phyloP scores from a whole-genome alignment of 2,797 vertebrate genomes.

The Cygnus olor region DNA sequence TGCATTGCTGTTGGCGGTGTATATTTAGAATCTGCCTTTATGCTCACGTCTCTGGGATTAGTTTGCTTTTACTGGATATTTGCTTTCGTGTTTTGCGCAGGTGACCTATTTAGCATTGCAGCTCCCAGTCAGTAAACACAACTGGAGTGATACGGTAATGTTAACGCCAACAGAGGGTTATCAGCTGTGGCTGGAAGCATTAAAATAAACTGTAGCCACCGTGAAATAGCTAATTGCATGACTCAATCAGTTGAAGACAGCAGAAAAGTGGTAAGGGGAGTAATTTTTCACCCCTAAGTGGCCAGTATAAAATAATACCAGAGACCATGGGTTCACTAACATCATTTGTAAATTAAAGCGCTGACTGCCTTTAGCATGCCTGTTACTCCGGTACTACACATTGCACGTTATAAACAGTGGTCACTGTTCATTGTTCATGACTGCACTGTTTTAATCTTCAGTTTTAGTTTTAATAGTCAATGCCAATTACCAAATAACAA shows the following conservation, averaged over 20 bases:
- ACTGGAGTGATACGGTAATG: neutral
- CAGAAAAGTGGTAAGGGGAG: neutral
- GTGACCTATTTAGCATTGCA: neutral
- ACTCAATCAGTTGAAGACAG: neutral
- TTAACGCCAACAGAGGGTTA: neutral
- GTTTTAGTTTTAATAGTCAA: neutral
- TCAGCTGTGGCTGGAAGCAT: slow-evolving; percentile 20
- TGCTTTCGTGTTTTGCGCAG: slow-evolving; percentile 12
- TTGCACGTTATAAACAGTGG: rapidly evolving
- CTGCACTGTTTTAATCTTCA: neutral
- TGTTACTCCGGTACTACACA: neutral
- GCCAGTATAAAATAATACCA: neutral
- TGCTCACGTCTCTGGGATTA: neutral
- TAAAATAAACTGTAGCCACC: slow-evolving; percentile 4
- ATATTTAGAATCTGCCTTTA: neutral
- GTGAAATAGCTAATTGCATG: neutral
- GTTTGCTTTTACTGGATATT: slow-evolving; percentile 17
- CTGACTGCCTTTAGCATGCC: neutral
- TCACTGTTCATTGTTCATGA: neutral
- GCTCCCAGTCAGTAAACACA: neutral
- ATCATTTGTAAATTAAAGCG: neutral
- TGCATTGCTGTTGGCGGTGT: neutral
- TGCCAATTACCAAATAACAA: neutral
- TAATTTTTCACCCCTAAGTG: slow-evolving; percentile 12
- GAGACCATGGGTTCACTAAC: neutral